A percentile compares a stretch with the other conserved stretches of the same genome.
phyloP scores from a whole-genome alignment of 2,888 invertebrate genomes.

The Hirtodrosophila trivittata region DNA sequence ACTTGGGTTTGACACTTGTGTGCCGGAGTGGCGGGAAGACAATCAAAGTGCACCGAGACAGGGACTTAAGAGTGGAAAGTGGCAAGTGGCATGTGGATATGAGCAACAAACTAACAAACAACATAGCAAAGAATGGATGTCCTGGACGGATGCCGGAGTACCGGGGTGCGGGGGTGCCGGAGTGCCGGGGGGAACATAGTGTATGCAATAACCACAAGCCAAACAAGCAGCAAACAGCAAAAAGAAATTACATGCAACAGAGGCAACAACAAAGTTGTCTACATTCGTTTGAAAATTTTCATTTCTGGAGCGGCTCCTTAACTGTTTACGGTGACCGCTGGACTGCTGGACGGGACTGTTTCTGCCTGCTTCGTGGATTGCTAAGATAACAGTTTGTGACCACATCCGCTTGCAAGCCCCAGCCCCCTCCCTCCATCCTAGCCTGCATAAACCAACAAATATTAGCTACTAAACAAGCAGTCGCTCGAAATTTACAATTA shows the following conservation, averaged over 20 bases:
- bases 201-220: conserved; percentile 60
- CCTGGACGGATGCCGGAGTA: conserved; percentile 10
- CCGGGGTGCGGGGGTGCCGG: too few relatives aligned
- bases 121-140: too few relatives aligned
- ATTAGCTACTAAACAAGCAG: conserved; percentile 59
- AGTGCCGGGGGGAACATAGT: too few relatives aligned
- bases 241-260: conserved; percentile 60
- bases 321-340: conserved; percentile 11
- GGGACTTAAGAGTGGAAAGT: too few relatives aligned
- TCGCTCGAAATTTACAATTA: conserved; percentile 60
- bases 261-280: conserved; percentile 64
- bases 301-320: conserved; percentile 25
- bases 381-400: conserved; percentile 51
- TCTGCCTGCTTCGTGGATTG: conserved; percentile 26
- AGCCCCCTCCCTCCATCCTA: too few relatives aligned
- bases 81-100: conserved; percentile 59
- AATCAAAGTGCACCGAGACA: conserved; percentile 66
- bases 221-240: conserved; percentile 63
- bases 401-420: conserved; percentile 16
- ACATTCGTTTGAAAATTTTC: conserved; percentile 46
- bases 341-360: too few relatives aligned
- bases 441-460: conserved; percentile 44
- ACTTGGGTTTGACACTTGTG: conserved; percentile 67
- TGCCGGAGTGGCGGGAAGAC: conserved; percentile 25
- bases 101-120: conserved; percentile 47